A percentile compares a stretch with the other conserved stretches of the same genome.
Evolutionary conservation across 2,888 invertebrate genomes (phyloP).

Genomic region (Cephus sareptanus): DNA sequence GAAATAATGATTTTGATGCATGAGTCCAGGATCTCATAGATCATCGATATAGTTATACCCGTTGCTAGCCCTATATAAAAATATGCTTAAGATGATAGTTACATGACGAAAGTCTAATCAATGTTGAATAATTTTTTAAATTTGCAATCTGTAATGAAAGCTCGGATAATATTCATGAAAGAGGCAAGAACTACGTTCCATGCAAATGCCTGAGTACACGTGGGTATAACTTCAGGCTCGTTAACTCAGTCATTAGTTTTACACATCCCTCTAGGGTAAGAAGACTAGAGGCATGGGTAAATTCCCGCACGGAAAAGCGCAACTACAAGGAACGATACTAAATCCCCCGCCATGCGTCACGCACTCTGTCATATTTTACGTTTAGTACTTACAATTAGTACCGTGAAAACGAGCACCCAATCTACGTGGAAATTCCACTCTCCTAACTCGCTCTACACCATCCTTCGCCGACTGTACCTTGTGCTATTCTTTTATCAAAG

Average conservation of each 20-base stretch:
- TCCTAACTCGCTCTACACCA: background rate
- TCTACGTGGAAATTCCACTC: background rate
- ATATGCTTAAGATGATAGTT: background rate
- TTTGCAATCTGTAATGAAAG: background rate
- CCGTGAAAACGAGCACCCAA: background rate
- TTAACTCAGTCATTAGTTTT: conserved; percentile 40
- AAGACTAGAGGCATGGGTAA: background rate
- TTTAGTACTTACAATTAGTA: conserved; percentile 4
- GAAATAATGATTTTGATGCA: background rate
- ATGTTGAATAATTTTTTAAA: background rate
- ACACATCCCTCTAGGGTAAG: conserved; percentile 20
- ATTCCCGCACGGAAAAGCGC: background rate
- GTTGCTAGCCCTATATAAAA: background rate
- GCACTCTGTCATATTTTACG: conserved; percentile 14
- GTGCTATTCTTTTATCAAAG: background rate
- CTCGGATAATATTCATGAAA: background rate
- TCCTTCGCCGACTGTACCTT: background rate
- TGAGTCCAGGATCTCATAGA: background rate
- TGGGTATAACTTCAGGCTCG: conserved; percentile 31
- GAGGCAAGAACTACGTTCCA: background rate
- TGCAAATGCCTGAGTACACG: background rate
- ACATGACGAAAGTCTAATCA: background rate
- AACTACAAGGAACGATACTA: background rate
- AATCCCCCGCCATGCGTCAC: background rate
- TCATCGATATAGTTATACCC: too few species aligned